phyloP scores from a whole-genome alignment of 2,888 invertebrate species.

The Cerastoderma edule region DNA sequence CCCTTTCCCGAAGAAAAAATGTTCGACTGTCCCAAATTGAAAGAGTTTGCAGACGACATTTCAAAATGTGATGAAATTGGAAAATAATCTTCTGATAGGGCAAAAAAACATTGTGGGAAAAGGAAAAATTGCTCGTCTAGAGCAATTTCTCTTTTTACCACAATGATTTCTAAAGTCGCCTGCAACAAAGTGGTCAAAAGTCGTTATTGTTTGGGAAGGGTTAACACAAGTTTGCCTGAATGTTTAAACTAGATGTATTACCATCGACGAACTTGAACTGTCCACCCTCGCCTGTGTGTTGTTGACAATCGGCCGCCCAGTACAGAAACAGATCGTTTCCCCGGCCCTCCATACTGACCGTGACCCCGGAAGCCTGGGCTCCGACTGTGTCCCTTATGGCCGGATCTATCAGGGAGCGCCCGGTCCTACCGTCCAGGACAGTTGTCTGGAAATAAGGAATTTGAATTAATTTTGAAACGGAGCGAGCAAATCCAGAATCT shows the following conservation, averaged over 20 bases:
- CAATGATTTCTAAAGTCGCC: slow-evolving; percentile 2
- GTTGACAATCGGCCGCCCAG: slow-evolving; percentile 90
- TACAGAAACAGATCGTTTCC: slow-evolving; percentile 92
- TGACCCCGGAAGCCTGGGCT: slow-evolving; percentile 84
- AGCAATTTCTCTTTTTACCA: slow-evolving; percentile 7
- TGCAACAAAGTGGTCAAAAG: neutral
- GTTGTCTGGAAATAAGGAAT: slow-evolving; percentile 83
- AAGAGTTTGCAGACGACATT: too few species aligned
- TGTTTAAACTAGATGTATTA: slow-evolving; percentile 37
- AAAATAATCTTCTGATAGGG: too few species aligned
- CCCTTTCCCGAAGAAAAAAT: too few species aligned
- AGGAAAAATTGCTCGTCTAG: neutral
- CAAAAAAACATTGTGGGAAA: slow-evolving; percentile 9
- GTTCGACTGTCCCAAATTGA: too few species aligned
- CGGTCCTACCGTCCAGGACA: slow-evolving; percentile 87
- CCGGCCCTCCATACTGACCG: slow-evolving; percentile 79
- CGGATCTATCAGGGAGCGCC: slow-evolving; percentile 86
- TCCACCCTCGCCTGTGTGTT: slow-evolving; percentile 82
- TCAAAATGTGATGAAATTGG: too few species aligned
- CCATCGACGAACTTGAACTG: slow-evolving; percentile 84
- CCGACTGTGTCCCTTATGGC: slow-evolving; percentile 87
- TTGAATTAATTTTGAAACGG: too few species aligned
- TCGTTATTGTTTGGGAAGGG: neutral
- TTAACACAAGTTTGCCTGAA: neutral
- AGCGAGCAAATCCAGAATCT: too few species aligned